Conservation (phyloP, 2,797 vertebrate genomes). For the Oceanodroma leucorhoa region DNA sequence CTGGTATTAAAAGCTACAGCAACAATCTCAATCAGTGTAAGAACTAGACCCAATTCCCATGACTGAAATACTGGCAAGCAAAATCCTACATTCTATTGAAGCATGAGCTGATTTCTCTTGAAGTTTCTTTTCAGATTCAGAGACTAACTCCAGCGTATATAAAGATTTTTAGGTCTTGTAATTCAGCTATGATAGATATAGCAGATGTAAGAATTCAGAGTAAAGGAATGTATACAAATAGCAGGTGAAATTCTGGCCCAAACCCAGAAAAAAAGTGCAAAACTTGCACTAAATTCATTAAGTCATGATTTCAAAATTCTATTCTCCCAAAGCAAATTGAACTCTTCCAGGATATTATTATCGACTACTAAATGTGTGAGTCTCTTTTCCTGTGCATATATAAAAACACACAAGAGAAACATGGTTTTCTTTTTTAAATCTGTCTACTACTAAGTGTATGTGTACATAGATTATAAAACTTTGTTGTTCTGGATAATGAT, state of each 20-base stretch:
- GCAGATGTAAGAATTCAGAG: background rate
- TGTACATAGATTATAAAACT: background rate
- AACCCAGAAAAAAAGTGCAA: background rate
- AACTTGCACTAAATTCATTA: background rate
- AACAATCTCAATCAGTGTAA: background rate
- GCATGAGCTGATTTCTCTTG: background rate
- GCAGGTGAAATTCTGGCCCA: background rate
- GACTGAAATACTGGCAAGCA: background rate
- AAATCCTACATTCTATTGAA: background rate
- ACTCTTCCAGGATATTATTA: background rate
- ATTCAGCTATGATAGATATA: background rate
- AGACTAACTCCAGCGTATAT: background rate
- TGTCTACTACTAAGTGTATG: background rate
- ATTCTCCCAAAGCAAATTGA: background rate
- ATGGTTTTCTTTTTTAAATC: accelerated
- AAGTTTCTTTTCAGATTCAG: background rate
- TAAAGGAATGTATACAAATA: background rate
- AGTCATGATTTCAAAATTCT: background rate
- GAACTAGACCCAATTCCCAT: background rate
- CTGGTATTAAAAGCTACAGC: background rate
- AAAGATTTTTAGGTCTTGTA: background rate
- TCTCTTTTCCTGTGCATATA: background rate
- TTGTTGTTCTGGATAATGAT: background rate
- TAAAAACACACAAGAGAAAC: background rate
- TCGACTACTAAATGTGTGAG: background rate